phyloP scores from a whole-genome alignment of 2,888 invertebrate species.

The Stenchaetothrips biformis region DNA sequence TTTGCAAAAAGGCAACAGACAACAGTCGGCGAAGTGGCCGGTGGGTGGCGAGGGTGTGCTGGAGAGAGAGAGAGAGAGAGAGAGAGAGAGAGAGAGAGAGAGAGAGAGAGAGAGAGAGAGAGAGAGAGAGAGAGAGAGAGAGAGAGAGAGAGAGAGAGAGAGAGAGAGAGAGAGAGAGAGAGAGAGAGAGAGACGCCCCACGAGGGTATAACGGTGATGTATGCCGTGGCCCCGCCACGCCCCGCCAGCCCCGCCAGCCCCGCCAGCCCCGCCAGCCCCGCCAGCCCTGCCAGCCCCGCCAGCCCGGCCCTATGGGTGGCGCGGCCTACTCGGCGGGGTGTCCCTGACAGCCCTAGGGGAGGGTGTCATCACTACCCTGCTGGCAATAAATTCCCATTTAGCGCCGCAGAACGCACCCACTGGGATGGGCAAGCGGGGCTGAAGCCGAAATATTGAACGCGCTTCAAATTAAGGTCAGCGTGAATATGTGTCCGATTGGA shows the following conservation, averaged over 20 bases:
- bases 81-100: background rate
- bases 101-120: background rate
- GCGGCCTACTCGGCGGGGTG: background rate
- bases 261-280: background rate
- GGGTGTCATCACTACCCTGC: constrained; percentile 20
- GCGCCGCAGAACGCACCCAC: background rate
- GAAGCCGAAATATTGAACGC: background rate
- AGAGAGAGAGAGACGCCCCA: background rate
- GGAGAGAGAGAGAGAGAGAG: background rate
- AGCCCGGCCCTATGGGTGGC: background rate
- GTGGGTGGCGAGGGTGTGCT: background rate
- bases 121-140: background rate
- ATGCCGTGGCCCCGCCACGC: background rate
- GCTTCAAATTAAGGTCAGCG: constrained; percentile 2
- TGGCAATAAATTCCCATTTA: constrained; percentile 13
- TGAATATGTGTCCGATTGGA: background rate
- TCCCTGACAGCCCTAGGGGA: constrained; percentile 8
- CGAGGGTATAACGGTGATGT: constrained; percentile 23
- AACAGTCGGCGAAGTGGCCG: no score
- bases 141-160: background rate
- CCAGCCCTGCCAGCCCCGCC: background rate
- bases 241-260: background rate
- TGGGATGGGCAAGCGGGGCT: background rate
- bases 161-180: constrained; percentile 1
- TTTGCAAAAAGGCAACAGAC: no score